Base-by-base conservation (phyloP, 1,140 invertebrate genomes). In the Eufriesea mexicana region DNA sequence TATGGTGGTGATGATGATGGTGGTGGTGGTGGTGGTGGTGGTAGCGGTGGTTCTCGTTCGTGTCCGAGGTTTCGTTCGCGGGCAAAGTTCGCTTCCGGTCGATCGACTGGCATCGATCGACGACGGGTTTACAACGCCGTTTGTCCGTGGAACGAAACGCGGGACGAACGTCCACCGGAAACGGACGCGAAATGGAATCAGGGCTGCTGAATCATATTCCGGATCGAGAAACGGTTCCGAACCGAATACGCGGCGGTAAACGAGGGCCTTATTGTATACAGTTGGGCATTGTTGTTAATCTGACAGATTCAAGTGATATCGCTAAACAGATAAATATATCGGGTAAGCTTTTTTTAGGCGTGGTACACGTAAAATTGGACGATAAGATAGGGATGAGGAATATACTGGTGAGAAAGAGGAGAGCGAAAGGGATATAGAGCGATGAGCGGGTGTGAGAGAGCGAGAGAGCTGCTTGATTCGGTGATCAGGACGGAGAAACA, bases 251-350 rank as follows among this genome's bases (percentile, higher is more conserved):
- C 78, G 84, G 84, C 89, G 86, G 89, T 84, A 90, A 92, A 90
- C 89, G 91, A 92, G 90, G 93, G 93, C 93, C 93, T 94, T 94
- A 94, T 94, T 89, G 89, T 93, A 93, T 87, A 93, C 93, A 92
- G 90, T 92, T 94, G 93, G 93, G 93, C 93, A 94, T 94, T 94
- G 93, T 94, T 94, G 91, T 94, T 93, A 93, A 81, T 90, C 88
- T 90, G 85, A 91, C 78, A 90, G 87, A 89, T 90, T 91, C 88
- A 89, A 90, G 90, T 93, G 90, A 92, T 90, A 93, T 91, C 88
- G 89, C 83, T 92, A 92, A 89, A 90, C 81, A 92, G 86, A 92
- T 91, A 90, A 90, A 92, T 91, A 92, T 91, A 92, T 92, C 89
- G 83, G 77, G 84, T 84, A 84, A 83, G 74, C 76, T 78, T 85